Evolutionary conservation across 2,888 invertebrate species (phyloP), one percentile per base, ranked within the genome.

Genomic region (Ichneumoninae sp.): DNA sequence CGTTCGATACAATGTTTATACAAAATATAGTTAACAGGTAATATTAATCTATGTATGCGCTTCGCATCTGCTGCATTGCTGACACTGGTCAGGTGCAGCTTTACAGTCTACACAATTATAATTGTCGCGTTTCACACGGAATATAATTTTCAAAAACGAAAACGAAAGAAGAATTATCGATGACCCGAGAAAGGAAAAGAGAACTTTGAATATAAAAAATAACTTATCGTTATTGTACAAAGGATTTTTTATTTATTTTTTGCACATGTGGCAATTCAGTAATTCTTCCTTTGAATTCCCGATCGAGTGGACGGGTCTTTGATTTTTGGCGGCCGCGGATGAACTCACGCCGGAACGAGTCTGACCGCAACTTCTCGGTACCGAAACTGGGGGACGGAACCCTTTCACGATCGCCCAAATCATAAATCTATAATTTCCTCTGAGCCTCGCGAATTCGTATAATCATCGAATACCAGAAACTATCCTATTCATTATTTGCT

Each of bases 391-490:
- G 44, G 16, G 44, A 44, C 10, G 13, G 44, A 16, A 13, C 44
- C 44, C 44, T 44, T 44, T 44, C 44, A 44, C 44, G 13, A 47
- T 36, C 78, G 74, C 78, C 80, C 87, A 82, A 88, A 88, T 84
- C 90, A 88, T 92, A 92, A 92, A 93, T 93, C 91, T 93, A 93
- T 93, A 93, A 93, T 93, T 93, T 93, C 89, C 88, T 89, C 87
- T 66, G 83, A 26, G 82, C 68, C 75, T 89, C 86, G 89, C 90
- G 91, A 93, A 87, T 92, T 90, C 91, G 91, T 93, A 93, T 93
- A 93, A 93, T 93, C 92, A 91, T 91, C 90, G 91, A 93, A 93
- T 93, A 91, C 92, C 93, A 93, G 92, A 93, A 93, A 92, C 91
- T 92, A 91, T 91, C 90, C 93, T 93, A 93, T 93, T 93, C 92